Evolutionary conservation across 2,113 vertebrate species (phyloP).

Genomic region (Peucedramus taeniatus): DNA sequence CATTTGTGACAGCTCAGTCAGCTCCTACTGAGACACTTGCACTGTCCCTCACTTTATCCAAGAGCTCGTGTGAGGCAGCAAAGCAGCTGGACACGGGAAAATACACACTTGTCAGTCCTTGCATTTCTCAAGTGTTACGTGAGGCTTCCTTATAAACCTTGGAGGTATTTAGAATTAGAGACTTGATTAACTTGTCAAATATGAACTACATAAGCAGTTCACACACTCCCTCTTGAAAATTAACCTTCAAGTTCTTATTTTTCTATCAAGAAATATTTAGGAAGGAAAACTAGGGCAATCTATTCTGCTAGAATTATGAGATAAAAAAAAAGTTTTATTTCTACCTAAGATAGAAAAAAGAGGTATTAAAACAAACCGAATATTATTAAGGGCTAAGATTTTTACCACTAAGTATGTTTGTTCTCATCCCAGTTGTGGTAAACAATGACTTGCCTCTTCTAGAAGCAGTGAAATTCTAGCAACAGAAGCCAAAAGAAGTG

Average conservation of each 20-base stretch:
- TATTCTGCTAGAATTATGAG: not conserved
- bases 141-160: not conserved
- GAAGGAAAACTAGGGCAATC: not conserved
- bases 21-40: not conserved
- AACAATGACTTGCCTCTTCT: constrained; percentile 10
- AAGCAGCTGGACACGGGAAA: not conserved
- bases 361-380: not conserved
- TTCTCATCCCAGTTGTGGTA: constrained; percentile 1
- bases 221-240: not conserved
- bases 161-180: not conserved
- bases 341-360: not conserved
- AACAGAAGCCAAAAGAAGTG: not conserved
- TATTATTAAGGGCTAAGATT: not conserved
- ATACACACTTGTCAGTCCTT: not conserved
- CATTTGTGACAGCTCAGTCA: not conserved
- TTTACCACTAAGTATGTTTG: constrained; percentile 1
- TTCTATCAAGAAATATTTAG: constrained; percentile 26
- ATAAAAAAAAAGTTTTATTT: not conserved
- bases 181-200: constrained; percentile 24
- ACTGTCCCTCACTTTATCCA: not conserved
- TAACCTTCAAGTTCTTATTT: constrained; percentile 25
- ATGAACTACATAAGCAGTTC: not conserved
- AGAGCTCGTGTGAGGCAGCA: not conserved
- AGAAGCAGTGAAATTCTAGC: constrained; percentile 37
- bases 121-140: not conserved